Base-by-base conservation (phyloP, 2,888 invertebrate species). In the Lumbricus terrestris region DNA sequence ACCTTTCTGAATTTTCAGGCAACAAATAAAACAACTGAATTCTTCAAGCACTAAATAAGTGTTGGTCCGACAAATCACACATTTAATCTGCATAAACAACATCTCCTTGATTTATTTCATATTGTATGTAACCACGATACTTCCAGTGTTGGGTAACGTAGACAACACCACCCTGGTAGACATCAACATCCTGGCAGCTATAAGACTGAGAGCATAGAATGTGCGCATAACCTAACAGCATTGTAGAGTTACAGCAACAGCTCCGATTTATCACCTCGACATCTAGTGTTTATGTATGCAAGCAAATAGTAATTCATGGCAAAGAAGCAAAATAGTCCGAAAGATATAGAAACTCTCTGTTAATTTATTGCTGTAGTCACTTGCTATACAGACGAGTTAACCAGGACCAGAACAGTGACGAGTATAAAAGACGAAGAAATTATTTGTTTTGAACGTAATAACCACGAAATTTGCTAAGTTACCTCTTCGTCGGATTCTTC, bases 401-500 rank as follows among this genome's bases (percentile, higher is more conserved):
- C 13, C 47, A 47, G 47, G 47, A 54, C 54, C 54, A 54, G 23
- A 54, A 29, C 54, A 23, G 29, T 29, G 54, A 54, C 29, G 54
- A 29, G 54, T 29, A 29, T 23, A 54, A 54, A 23, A 54, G 11
- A 42, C 18, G 42, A 42, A 42, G 54, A 54, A 29, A 54, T 11
- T 29, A 54, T 13, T 54, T 29, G 54, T 29, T 54, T 29, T 29
- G 23, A 54, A 54, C 23, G 5, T 54, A 54, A 54, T 3, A 54
- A n/a, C 69, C 11, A n/a, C 11, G n/a, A 69, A 69, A 69, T 23
- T 54, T n/a, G n/a, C 54, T 54, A 54, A 23, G 29, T 40, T 90
- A 93, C 95, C 93, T 95, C 96, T 1, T 98, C 97, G 93, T 98
- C 98, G 18, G 96, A 96, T 95, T 98, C 98, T 95, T 99, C 99